Base-by-base conservation (phyloP, 2,113 vertebrate genomes). In the Plotosus lineatus region DNA sequence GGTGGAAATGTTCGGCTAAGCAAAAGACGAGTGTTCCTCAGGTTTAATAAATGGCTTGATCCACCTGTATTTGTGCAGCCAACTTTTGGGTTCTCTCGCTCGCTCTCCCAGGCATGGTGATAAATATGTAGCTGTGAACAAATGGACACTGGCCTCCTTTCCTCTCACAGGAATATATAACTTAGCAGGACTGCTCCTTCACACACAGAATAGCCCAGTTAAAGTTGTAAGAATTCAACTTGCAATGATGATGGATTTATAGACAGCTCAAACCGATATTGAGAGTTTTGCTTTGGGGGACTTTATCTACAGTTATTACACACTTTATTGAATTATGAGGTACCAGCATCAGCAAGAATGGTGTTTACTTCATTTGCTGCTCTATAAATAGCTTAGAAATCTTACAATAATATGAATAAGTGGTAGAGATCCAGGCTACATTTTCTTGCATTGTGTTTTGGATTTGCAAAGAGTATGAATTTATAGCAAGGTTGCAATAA, bases 131-230 rank as follows among this genome's bases (percentile, higher is more conserved):
- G 55, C 66, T 77, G 33, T 58, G 81, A 86, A 86, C 53, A 88
- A 86, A 87, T 86, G 79, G 82, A 75, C 31, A 38, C 23, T n/a
- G 75, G 56, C 58, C 87, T 86, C 46, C 87, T 88, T 83, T 84
- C 78, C 74, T 81, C 66, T 69, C 65, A 50, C 10, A 8, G 11
- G 44, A 55, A 90, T 89, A 80, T 87, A 92, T 92, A 85, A 90
- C 90, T 88, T 76, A 90, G 74, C 36, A 68, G 85, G 51, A 85
- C n/a, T 85, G 58, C 53, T 82, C 33, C 84, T 87, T 88, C 82
- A 81, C 68, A 84, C 82, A 75, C 84, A 84, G 84, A 85, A 48
- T 58, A 81, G 83, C 44, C 36, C 40, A 40, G 17, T 65, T 50
- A 44, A 73, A 73, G 46, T 6, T 68, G 42, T n/a, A 63, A 1